These are phyloP conservation scores for Tichodroma muraria DNA, from an alignment of 2,113 vertebrate genomes.

Conservation along the genomic window DNA sequence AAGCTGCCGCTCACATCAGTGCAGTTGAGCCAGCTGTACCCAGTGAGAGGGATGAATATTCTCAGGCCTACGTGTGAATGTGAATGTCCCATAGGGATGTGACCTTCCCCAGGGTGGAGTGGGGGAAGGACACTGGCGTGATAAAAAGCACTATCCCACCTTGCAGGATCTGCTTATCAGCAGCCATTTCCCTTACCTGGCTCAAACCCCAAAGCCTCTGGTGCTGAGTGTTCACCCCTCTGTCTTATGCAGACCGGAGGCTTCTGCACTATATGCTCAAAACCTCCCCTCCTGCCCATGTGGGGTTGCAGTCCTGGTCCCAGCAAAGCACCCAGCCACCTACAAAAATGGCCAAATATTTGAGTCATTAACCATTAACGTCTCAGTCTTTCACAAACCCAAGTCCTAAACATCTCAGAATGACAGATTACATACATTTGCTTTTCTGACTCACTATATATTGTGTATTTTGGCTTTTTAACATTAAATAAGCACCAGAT, in stretches of 20 bases:
- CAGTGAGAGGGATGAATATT: neutral
- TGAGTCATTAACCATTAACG: neutral
- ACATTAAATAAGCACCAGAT: neutral
- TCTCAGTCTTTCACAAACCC: too few relatives aligned
- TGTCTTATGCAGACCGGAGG: neutral
- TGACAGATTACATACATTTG: neutral
- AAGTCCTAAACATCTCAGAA: neutral
- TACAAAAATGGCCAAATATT: neutral
- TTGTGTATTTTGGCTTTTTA: neutral
- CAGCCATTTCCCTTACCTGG: neutral
- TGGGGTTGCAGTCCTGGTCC: neutral
- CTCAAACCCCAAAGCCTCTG: neutral
- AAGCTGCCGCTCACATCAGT: accelerated
- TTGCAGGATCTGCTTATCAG: neutral
- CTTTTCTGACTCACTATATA: neutral
- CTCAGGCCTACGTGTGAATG: neutral
- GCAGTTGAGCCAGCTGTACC: neutral
- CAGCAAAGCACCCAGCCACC: neutral
- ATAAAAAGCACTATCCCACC: neutral
- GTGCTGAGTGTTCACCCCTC: neutral
- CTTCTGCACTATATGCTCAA: accelerated
- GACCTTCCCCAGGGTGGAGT: too few relatives aligned
- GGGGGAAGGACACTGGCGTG: neutral
- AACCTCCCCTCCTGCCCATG: neutral
- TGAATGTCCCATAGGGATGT: too few relatives aligned